Percentiles rank a stretch among this genome's conserved stretches.
Conservation (phyloP, 2,797 vertebrate genomes). For the Peromyscus aztecus region DNA sequence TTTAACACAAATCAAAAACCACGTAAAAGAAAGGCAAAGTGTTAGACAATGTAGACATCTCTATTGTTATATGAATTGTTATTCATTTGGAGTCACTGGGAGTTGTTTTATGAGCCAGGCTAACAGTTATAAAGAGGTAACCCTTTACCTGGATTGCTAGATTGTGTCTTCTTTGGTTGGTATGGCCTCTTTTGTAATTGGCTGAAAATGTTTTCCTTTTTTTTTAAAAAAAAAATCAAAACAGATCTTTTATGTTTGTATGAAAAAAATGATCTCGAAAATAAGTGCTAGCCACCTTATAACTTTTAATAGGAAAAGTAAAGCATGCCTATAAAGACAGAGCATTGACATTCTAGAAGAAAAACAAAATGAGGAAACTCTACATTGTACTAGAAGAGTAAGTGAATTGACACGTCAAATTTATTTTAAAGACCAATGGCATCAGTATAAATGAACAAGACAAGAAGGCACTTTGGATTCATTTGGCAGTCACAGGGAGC, state of each 20-base stretch:
- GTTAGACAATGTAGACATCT: not conserved
- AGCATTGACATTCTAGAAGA: not conserved
- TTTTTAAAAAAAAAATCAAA: not conserved
- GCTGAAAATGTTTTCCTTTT: not conserved
- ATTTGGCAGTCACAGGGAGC: not conserved
- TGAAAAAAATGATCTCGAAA: not conserved
- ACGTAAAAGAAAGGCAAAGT: not conserved
- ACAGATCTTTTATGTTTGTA: not conserved
- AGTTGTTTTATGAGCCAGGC: not conserved
- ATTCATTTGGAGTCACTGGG: not conserved
- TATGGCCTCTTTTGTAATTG: not conserved
- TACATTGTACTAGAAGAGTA: not conserved
- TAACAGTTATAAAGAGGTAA: not conserved
- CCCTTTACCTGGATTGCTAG: not conserved
- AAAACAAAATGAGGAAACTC: not conserved
- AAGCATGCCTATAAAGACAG: not conserved
- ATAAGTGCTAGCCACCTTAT: not conserved
- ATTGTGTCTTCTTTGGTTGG: not conserved
- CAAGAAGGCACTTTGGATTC: not conserved
- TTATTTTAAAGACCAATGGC: conserved; percentile 56
- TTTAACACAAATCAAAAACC: not conserved
- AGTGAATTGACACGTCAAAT: not conserved
- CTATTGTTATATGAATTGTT: not conserved
- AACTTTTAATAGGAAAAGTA: not conserved
- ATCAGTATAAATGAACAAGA: not conserved